These are phyloP conservation scores for Tragulus kanchil DNA, from an alignment of 2,113 vertebrate genomes.

Conservation along the genomic window DNA sequence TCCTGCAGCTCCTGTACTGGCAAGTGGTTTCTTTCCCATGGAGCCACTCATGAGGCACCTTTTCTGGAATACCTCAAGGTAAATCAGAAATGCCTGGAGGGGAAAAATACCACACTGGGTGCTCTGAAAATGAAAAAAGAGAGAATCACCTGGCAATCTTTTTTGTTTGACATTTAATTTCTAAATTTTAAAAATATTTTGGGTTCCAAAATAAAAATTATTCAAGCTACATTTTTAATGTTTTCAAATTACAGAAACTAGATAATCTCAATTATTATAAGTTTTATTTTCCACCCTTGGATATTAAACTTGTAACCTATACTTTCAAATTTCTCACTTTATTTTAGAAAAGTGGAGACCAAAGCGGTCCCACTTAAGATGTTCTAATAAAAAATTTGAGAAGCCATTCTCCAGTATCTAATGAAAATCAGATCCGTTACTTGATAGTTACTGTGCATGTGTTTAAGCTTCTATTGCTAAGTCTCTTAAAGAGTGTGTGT, in stretches of 20 bases:
- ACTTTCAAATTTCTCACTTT: constrained; percentile 31
- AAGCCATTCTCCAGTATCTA: constrained; percentile 8
- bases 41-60: background rate
- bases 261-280: background rate
- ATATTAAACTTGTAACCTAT: constrained; percentile 25
- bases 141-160: background rate
- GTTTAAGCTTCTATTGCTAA: background rate
- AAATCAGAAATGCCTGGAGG: background rate
- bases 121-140: constrained; percentile 15
- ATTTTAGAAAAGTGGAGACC: constrained; percentile 35
- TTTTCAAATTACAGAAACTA: constrained; percentile 36
- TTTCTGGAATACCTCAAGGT: constrained; percentile 8
- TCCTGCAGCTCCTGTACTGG: background rate
- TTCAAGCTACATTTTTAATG: constrained; percentile 27
- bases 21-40: background rate
- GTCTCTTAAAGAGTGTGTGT: background rate
- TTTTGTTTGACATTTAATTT: constrained; percentile 49
- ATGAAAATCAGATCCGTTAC: background rate
- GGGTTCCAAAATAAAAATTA: constrained; percentile 56
- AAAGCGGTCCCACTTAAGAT: background rate
- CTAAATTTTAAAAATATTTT: constrained; percentile 56
- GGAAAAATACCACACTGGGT: background rate
- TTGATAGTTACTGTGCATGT: background rate
- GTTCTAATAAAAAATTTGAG: background rate
- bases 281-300: constrained; percentile 11